phyloP scores from a whole-genome alignment of 1,140 invertebrate species.

The Caenorhabditis tropicalis region DNA sequence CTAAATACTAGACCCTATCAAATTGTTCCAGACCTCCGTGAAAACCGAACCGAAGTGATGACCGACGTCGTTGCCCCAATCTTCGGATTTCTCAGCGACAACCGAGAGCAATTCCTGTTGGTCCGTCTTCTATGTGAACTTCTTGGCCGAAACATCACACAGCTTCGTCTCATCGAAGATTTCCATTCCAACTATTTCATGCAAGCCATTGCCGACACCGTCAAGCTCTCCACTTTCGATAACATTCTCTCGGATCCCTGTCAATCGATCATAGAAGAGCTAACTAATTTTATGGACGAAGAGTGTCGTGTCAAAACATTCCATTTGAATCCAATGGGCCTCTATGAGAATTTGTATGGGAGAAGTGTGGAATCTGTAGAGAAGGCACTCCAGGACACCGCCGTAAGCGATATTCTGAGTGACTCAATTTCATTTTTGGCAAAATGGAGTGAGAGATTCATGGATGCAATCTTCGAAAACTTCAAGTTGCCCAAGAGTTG shows the following conservation, averaged over 20 bases:
- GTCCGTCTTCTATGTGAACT: slow-evolving; percentile 10
- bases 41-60: slow-evolving; percentile 80
- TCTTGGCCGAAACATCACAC: not conserved
- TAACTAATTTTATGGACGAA: not conserved
- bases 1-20: no score
- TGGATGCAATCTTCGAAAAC: slow-evolving; percentile 23
- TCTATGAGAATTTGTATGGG: not conserved
- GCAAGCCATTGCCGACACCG: not conserved
- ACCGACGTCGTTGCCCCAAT: slow-evolving; percentile 81
- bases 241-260: slow-evolving; percentile 12
- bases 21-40: slow-evolving; percentile 15
- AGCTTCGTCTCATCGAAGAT: slow-evolving; percentile 2
- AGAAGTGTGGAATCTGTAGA: not conserved
- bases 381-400: not conserved
- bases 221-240: slow-evolving; percentile 1
- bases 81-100: slow-evolving; percentile 83
- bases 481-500: slow-evolving; percentile 8
- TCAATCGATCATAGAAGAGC: not conserved
- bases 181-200: slow-evolving; percentile 37
- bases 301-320: not conserved
- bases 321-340: slow-evolving; percentile 21
- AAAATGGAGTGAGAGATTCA: slow-evolving; percentile 46
- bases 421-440: slow-evolving; percentile 49
- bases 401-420: slow-evolving; percentile 34
- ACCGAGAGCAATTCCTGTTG: slow-evolving; percentile 82